A percentile compares a stretch with the other conserved stretches of the same genome.
Conservation (phyloP, 1,140 invertebrate genomes). For the Cyrtorhinus lividipennis region DNA sequence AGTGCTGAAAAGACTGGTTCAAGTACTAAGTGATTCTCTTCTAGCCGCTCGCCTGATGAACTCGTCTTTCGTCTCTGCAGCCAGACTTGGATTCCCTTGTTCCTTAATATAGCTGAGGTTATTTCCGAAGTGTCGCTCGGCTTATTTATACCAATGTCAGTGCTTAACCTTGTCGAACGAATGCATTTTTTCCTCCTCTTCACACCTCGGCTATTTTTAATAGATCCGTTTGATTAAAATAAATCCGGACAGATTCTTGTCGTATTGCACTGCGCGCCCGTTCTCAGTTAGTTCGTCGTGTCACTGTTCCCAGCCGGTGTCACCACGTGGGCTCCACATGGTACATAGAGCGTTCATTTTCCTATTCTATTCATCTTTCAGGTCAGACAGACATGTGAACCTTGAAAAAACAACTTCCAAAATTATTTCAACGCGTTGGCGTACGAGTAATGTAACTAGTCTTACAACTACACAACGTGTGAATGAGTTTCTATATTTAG, state of each 20-base stretch:
- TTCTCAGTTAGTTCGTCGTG: no score
- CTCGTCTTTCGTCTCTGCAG: not conserved
- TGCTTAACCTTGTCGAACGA: not conserved
- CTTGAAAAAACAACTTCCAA: not conserved
- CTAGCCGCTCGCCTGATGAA: not conserved
- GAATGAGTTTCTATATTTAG: no score
- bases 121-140: not conserved
- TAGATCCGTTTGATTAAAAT: not conserved
- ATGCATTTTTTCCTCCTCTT: not conserved
- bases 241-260: no score
- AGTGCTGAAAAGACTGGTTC: no score
- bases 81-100: not conserved
- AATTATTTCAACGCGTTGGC: no score
- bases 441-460: no score
- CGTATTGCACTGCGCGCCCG: no score
- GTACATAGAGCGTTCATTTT: not conserved
- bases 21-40: not conserved
- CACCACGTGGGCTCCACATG: not conserved
- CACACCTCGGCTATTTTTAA: not conserved
- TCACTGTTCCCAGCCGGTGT: not conserved
- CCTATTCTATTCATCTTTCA: not conserved
- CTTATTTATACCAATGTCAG: not conserved
- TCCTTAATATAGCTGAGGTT: not conserved
- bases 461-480: no score
- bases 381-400: not conserved